phyloP scores from a whole-genome alignment of 2,797 vertebrate genomes.

The Parauchenoglanis punctatus region DNA sequence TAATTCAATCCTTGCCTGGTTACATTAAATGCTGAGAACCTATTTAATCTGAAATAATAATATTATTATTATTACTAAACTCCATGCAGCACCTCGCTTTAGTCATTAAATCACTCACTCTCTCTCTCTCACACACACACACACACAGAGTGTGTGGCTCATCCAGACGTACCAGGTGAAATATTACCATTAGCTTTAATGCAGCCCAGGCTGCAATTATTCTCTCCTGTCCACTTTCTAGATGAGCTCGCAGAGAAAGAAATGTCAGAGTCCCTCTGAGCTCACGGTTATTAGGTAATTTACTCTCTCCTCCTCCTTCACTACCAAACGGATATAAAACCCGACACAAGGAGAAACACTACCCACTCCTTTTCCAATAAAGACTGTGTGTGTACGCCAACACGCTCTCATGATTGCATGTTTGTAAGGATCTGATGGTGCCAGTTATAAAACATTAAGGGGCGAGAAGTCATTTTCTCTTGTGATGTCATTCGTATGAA shows the following conservation, averaged over 20 bases:
- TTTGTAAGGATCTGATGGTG: not conserved
- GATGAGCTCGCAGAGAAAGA: conserved; percentile 42
- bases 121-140: conserved; percentile 3
- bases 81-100: not conserved
- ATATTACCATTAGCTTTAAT: conserved; percentile 41
- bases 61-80: not conserved
- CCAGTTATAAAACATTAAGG: not conserved
- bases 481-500: not conserved
- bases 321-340: conserved; percentile 27
- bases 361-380: conserved; percentile 16
- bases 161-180: conserved; percentile 31
- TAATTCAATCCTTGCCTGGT: not conserved
- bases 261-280: conserved; percentile 44
- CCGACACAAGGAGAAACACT: conserved; percentile 40
- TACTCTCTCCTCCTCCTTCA: conserved; percentile 23
- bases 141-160: not conserved
- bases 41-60: conserved; percentile 12
- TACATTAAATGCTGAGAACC: not conserved
- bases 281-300: conserved; percentile 37
- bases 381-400: not conserved
- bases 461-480: not conserved
- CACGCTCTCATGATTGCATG: not conserved
- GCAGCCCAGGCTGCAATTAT: conserved; percentile 27
- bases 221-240: conserved; percentile 40
- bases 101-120: not conserved